Evolutionary conservation across 2,113 vertebrate species (phyloP).

Genomic region (Amphiprion percula): DNA sequence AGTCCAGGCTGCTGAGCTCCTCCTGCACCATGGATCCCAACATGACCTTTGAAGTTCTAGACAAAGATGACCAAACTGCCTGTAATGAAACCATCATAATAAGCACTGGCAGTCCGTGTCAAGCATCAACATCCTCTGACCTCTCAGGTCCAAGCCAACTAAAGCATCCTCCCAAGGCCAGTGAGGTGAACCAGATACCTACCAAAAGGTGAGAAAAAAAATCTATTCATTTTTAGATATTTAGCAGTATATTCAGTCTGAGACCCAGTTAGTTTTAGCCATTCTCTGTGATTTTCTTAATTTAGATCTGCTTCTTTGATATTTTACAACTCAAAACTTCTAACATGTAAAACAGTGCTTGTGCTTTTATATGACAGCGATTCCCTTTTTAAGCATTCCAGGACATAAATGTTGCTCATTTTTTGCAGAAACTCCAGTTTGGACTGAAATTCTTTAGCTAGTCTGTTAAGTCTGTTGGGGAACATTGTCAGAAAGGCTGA

Average conservation of each 20-base stretch:
- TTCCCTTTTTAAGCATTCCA: too few species aligned
- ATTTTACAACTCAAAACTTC: too few species aligned
- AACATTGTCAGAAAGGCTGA: too few species aligned
- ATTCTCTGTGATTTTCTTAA: not conserved
- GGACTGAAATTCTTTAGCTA: too few species aligned
- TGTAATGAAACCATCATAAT: constrained; percentile 72
- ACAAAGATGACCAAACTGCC: constrained; percentile 48
- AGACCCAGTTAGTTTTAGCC: not conserved
- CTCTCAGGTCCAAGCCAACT: constrained; percentile 19
- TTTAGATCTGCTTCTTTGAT: too few species aligned
- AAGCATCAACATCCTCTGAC: constrained; percentile 17
- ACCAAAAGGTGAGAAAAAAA: constrained; percentile 71
- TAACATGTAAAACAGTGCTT: too few species aligned
- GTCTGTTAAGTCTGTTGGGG: too few species aligned
- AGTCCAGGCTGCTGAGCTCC: not conserved
- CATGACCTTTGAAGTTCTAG: constrained; percentile 77
- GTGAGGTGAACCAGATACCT: constrained; percentile 34
- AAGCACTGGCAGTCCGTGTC: constrained; percentile 35
- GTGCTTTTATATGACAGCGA: too few species aligned
- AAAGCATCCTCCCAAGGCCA: constrained; percentile 44
- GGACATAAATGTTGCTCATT: too few species aligned
- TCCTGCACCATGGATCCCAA: constrained; percentile 69
- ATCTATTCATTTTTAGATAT: too few species aligned
- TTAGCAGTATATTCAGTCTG: too few species aligned
- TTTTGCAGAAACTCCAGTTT: too few species aligned